Conservation (phyloP, 2,888 invertebrate species). For the Fragum sueziense region DNA sequence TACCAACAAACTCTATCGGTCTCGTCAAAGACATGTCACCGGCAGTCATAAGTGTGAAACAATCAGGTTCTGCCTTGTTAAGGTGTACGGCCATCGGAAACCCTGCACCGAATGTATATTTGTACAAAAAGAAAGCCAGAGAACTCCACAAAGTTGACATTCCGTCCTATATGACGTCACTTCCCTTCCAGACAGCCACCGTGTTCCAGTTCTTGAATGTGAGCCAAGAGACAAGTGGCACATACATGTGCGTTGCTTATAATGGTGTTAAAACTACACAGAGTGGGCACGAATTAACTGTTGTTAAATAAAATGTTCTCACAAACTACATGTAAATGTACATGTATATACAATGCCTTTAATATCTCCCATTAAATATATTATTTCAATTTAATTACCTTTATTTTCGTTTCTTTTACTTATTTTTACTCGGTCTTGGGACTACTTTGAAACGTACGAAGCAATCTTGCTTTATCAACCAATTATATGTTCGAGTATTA, state of each 20-base stretch:
- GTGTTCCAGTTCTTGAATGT: constrained; percentile 47
- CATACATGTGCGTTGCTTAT: constrained; percentile 38
- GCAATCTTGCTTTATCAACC: too few species aligned
- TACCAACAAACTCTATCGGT: constrained; percentile 18
- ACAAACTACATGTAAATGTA: too few species aligned
- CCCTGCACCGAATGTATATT: constrained; percentile 27
- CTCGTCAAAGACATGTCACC: constrained; percentile 5
- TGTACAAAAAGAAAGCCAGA: constrained; percentile 13
- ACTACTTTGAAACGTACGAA: too few species aligned
- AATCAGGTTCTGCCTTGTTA: constrained; percentile 16
- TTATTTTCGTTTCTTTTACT: too few species aligned
- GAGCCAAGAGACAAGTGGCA: constrained; percentile 15
- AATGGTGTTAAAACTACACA: constrained; percentile 10
- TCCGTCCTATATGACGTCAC: constrained; percentile 32
- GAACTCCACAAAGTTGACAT: constrained; percentile 1
- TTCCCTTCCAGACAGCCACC: constrained; percentile 31
- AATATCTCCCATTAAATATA: too few species aligned
- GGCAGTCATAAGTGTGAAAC: not conserved
- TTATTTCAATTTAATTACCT: too few species aligned
- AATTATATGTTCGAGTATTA: too few species aligned
- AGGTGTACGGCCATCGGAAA: constrained; percentile 45
- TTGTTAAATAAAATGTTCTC: not conserved
- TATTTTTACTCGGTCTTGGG: too few species aligned
- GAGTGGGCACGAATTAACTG: not conserved
- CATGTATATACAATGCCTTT: too few species aligned